phyloP scores from a whole-genome alignment of 2,113 vertebrate genomes.

The Myotis davidii region DNA sequence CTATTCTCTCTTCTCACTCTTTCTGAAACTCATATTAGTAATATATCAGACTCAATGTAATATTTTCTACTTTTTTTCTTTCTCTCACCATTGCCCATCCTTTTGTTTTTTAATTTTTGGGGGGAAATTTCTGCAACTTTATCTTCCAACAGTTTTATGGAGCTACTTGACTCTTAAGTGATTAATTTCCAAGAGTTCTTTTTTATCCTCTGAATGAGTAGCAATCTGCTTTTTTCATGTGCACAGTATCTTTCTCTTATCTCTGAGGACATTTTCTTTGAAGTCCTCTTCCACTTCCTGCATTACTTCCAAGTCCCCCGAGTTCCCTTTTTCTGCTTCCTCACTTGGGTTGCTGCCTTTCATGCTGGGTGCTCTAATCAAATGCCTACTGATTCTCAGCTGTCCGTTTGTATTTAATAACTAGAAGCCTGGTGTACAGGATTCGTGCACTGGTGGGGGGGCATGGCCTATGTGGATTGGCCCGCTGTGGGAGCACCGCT shows the following conservation, averaged over 20 bases:
- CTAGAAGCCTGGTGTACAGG: too few species aligned
- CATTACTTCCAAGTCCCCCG: neutral
- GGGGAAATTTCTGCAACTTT: neutral
- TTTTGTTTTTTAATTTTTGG: neutral
- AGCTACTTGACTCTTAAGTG: slow-evolving; percentile 25
- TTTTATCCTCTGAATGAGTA: neutral
- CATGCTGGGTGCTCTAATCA: slow-evolving; percentile 16
- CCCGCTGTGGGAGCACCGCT: too few species aligned
- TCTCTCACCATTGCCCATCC: neutral
- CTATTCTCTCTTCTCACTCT: neutral
- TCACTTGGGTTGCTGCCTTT: neutral
- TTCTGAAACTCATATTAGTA: neutral
- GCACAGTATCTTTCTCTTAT: neutral
- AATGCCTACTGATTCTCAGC: neutral
- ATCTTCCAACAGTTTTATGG: neutral
- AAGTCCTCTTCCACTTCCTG: neutral
- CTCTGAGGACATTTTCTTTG: neutral
- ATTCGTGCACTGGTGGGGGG: too few species aligned
- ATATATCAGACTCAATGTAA: neutral
- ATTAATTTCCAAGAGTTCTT: slow-evolving; percentile 10
- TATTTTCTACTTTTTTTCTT: neutral
- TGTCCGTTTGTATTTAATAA: slow-evolving; percentile 40
- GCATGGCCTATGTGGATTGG: too few species aligned
- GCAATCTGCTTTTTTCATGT: neutral
- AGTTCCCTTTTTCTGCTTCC: neutral